These are phyloP conservation scores for Mormyrus hasselquistii DNA, from an alignment of 2,797 vertebrate genomes.

Conservation along the genomic window DNA sequence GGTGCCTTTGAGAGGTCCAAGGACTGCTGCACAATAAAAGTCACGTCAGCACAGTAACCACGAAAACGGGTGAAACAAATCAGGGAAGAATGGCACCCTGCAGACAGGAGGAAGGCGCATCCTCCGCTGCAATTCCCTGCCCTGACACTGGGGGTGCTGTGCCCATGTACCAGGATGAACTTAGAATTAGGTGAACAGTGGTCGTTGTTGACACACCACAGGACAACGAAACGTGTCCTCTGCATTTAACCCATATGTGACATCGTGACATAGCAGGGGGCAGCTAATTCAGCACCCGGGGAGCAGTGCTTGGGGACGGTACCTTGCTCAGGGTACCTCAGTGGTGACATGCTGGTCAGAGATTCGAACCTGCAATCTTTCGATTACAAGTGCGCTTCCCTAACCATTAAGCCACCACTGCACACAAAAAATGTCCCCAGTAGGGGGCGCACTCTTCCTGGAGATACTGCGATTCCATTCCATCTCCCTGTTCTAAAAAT, in stretches of 20 bases:
- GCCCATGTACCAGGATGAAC: background rate
- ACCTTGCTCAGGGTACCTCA: no score
- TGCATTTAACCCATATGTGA: no score
- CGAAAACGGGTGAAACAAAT: background rate
- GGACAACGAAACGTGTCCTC: no score
- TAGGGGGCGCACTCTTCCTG: background rate
- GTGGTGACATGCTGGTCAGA: no score
- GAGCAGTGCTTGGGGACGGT: no score
- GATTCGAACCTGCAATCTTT: background rate
- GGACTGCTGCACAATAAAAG: background rate
- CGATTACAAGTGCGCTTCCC: background rate
- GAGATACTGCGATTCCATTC: background rate
- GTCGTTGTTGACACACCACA: no score
- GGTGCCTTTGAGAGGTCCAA: background rate
- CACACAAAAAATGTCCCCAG: background rate
- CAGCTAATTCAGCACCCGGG: background rate
- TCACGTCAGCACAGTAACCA: background rate
- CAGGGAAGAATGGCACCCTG: background rate
- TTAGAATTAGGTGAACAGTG: no score
- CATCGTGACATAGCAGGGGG: no score
- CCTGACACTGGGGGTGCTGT: background rate
- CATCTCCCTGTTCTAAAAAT: background rate
- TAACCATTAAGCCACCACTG: background rate
- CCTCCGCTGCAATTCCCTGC: background rate
- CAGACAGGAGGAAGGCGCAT: background rate